Base-by-base conservation (phyloP, 2,797 vertebrate species). In the Rhyacichthys aspro region DNA sequence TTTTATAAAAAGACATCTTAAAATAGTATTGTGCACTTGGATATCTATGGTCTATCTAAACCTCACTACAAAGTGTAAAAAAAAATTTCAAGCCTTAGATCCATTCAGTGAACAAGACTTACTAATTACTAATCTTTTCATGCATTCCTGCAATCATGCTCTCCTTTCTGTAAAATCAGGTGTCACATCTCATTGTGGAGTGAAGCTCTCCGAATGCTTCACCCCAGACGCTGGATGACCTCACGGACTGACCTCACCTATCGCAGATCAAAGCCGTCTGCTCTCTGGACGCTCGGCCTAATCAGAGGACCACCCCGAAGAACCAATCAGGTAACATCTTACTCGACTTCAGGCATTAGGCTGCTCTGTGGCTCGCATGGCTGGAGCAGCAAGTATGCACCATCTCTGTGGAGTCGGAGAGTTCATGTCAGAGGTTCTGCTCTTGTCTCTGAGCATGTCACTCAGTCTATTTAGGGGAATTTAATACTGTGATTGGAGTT, bases 251-350 rank as follows among this genome's bases (percentile, higher is more conserved):
- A 88, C 83, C 85, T 82, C 81, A 84, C 66, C 85, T 83, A 81
- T 78, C 86, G 84, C 66, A 62, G 74, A 87, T 87, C 82, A 86
- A 87, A 88, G 83, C 45, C 15, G 14, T 42, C n/a, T 34, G 60
- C 62, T 82, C 81, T 72, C 67, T 45, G 66, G 59, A 68, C 59
- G 53, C 59, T 78, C 70, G 74, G 76, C 80, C 85, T 85, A 86
- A 88, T 88, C 83, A 85, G 70, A 37, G 65, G 85, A 89, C 86
- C 86, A 86, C 85, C 87, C 63, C 14, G 73, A 59, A 79, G 71
- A 83, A 59, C 86, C 86, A 86, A 88, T 90, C 83, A 84, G 82
- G 77, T 82, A 68, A 75, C 76, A 59, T 83, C 73, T 81, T 76
- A 79, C 67, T 65, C 33, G 74, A 82, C 74, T 79, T 79, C 73